These are phyloP conservation scores for Rhynchonema sp. DNA, from an alignment of 2,888 invertebrate species.

Conservation along the genomic window DNA sequence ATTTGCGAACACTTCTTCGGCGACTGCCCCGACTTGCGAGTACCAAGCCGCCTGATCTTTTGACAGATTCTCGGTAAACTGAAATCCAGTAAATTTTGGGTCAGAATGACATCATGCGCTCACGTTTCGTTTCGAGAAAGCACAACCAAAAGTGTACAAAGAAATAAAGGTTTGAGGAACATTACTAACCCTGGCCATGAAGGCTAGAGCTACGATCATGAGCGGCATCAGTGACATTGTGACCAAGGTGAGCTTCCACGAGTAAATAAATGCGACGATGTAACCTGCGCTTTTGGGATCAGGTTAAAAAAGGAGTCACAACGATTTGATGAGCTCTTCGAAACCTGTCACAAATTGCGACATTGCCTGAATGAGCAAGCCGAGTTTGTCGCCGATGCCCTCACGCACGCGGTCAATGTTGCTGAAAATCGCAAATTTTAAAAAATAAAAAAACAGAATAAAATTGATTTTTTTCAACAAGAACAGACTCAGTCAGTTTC, in stretches of 20 bases:
- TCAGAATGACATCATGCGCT: too few species aligned
- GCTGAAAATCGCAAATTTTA: too few species aligned
- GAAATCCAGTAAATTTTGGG: too few species aligned
- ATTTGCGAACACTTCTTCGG: neutral
- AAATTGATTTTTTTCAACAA: neutral
- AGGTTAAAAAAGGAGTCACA: too few species aligned
- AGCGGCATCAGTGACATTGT: constrained; percentile 38
- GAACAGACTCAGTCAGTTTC: constrained; percentile 35
- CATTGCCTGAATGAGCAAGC: constrained; percentile 31
- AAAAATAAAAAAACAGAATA: neutral
- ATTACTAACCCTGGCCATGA: constrained; percentile 29
- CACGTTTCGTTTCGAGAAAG: too few species aligned
- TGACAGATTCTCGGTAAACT: neutral
- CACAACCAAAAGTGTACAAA: too few species aligned
- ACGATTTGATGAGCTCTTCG: too few species aligned
- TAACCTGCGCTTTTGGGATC: constrained; percentile 33
- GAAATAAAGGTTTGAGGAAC: too few species aligned
- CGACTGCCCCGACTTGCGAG: neutral
- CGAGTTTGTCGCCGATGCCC: constrained; percentile 37
- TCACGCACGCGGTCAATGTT: constrained; percentile 36
- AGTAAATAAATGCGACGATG: constrained; percentile 33
- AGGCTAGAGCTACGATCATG: constrained; percentile 29
- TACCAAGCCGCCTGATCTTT: neutral
- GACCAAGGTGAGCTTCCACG: constrained; percentile 40
- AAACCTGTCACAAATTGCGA: too few species aligned